Evolutionary conservation across 2,113 vertebrate genomes (phyloP).

Genomic region (Anas platyrhynchos): DNA sequence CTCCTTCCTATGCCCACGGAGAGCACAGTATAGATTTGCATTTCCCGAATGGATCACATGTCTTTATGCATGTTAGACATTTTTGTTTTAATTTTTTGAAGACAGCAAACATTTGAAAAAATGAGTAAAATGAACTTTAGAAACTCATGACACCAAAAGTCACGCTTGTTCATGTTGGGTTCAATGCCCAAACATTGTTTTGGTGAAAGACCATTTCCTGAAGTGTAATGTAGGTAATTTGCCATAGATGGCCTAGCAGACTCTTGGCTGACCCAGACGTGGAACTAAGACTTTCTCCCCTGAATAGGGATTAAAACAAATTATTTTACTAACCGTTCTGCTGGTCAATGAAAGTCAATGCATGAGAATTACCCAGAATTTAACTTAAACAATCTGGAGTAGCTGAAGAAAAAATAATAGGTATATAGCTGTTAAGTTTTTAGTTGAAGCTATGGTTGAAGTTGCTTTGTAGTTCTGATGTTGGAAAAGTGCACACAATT

Average conservation of each 20-base stretch:
- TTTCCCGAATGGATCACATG: not conserved
- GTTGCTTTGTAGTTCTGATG: not conserved
- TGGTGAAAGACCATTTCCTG: not conserved
- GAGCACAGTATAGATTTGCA: not conserved
- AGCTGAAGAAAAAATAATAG: not conserved
- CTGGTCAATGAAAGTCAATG: not conserved
- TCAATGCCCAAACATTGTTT: not conserved
- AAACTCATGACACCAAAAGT: not conserved
- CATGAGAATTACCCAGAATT: not conserved
- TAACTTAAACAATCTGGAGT: not conserved
- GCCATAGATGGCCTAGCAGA: not conserved
- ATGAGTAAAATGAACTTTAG: not conserved
- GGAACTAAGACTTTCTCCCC: not conserved
- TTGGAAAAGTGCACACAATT: not conserved
- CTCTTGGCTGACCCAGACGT: not conserved
- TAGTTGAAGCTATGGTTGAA: not conserved
- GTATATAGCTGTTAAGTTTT: not conserved
- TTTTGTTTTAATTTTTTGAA: not conserved
- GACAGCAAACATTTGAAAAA: not conserved
- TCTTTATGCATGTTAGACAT: not conserved
- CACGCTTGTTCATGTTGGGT: not conserved
- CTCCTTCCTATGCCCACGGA: not conserved
- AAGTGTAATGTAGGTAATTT: not conserved
- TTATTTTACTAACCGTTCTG: not conserved
- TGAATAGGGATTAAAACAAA: not conserved